Percentiles rank a stretch among this genome's conserved stretches.
These are phyloP conservation scores for Brachymystax lenok DNA, from an alignment of 2,797 vertebrate species.

Conservation along the genomic window DNA sequence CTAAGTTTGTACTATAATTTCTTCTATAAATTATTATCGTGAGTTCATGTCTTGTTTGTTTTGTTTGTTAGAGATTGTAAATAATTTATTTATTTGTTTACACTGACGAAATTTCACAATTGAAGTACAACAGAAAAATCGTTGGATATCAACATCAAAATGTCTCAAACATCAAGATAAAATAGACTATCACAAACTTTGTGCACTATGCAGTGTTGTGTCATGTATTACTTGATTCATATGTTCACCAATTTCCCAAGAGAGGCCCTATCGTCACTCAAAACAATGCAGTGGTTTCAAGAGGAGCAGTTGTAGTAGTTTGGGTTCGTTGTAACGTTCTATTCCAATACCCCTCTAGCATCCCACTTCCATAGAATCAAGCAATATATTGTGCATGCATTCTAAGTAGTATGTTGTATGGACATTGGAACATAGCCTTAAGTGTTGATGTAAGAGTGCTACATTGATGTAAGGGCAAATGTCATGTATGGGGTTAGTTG, in stretches of 20 bases:
- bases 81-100: conserved; percentile 99
- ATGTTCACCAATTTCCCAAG: conserved; percentile 35
- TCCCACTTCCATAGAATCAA: no score
- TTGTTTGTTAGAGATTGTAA: conserved; percentile 89
- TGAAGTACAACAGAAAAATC: conserved; percentile 58
- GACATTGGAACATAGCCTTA: background rate
- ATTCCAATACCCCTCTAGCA: no score
- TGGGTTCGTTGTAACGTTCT: background rate
- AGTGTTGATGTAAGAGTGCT: background rate
- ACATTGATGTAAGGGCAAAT: background rate
- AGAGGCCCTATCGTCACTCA: conserved; percentile 23
- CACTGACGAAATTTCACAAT: conserved; percentile 81
- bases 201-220: conserved; percentile 32
- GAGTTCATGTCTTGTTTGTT: conserved; percentile 46
- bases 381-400: no score
- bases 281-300: conserved; percentile 8
- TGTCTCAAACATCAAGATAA: conserved; percentile 65
- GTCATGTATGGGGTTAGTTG: conserved; percentile 27
- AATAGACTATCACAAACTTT: conserved; percentile 44
- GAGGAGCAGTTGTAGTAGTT: background rate
- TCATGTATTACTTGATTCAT: conserved; percentile 51
- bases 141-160: conserved; percentile 66
- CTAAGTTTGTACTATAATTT: conserved; percentile 93
- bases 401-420: background rate
- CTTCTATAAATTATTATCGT: conserved; percentile 94